Percentiles rank a stretch among this genome's conserved stretches.
Conservation (phyloP, 2,113 vertebrate genomes). For the Marmota flaviventris region DNA sequence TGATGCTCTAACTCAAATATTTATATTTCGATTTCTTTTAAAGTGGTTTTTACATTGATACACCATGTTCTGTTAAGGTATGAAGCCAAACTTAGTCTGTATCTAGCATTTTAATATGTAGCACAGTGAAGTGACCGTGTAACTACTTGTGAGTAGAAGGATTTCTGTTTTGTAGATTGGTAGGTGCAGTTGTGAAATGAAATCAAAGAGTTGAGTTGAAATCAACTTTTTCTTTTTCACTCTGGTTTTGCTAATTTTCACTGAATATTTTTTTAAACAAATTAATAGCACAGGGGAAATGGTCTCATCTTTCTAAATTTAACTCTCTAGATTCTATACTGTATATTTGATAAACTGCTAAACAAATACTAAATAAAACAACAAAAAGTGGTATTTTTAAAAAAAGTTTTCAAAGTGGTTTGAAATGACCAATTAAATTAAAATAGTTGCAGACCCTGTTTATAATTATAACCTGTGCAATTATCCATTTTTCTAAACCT, state of each 20-base stretch:
- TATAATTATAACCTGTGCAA: neutral
- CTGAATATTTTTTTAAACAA: conserved; percentile 59
- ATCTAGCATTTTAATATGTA: neutral
- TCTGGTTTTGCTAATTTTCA: conserved; percentile 48
- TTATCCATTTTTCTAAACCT: conserved; percentile 21
- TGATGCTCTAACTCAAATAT: conserved; percentile 48
- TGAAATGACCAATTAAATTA: conserved; percentile 9
- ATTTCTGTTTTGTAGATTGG: conserved; percentile 43
- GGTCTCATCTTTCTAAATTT: conserved; percentile 18
- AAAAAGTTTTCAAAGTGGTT: neutral
- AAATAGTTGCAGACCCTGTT: neutral
- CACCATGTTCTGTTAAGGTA: conserved; percentile 25
- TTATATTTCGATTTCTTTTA: conserved; percentile 50
- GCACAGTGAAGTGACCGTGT: neutral
- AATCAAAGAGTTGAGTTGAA: conserved; percentile 9
- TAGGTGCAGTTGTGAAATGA: conserved; percentile 53
- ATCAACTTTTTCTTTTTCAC: neutral
- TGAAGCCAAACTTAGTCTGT: neutral
- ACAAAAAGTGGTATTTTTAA: neutral
- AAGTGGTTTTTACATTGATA: conserved; percentile 27
- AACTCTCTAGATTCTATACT: conserved; percentile 4
- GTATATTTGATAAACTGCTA: neutral
- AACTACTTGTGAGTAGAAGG: neutral
- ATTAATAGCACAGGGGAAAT: conserved; percentile 66
- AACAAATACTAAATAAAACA: neutral